Conservation (phyloP, 2,113 vertebrate genomes). For the Mastomys coucha region DNA sequence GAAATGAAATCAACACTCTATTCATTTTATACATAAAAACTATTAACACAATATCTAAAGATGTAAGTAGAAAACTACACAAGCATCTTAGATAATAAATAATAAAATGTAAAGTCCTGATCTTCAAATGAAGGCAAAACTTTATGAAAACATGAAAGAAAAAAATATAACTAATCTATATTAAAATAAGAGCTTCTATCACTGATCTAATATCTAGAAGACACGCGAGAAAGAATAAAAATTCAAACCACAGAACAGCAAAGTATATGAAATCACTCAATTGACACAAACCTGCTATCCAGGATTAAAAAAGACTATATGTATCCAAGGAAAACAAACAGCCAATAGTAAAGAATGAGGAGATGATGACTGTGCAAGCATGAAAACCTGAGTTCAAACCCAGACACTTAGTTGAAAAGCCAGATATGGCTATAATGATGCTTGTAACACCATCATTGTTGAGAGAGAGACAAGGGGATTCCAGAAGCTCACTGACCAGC, state of each 20-base stretch:
- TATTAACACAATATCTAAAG: background rate
- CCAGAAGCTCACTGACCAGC: background rate
- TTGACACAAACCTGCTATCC: background rate
- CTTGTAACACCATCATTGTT: background rate
- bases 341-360: background rate
- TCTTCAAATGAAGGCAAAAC: background rate
- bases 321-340: background rate
- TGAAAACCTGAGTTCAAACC: background rate
- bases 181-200: conserved; percentile 3
- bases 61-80: background rate
- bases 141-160: conserved; percentile 12
- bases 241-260: background rate
- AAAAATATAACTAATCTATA: background rate
- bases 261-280: background rate
- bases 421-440: background rate
- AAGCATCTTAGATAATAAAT: background rate
- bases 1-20: background rate
- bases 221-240: background rate
- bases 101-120: background rate
- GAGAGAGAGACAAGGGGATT: background rate
- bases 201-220: background rate
- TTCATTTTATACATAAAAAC: background rate
- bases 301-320: background rate
- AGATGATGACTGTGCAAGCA: background rate
- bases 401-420: background rate